Evolutionary conservation across 2,797 vertebrate species (phyloP).

Genomic region (Characodon lateralis): DNA sequence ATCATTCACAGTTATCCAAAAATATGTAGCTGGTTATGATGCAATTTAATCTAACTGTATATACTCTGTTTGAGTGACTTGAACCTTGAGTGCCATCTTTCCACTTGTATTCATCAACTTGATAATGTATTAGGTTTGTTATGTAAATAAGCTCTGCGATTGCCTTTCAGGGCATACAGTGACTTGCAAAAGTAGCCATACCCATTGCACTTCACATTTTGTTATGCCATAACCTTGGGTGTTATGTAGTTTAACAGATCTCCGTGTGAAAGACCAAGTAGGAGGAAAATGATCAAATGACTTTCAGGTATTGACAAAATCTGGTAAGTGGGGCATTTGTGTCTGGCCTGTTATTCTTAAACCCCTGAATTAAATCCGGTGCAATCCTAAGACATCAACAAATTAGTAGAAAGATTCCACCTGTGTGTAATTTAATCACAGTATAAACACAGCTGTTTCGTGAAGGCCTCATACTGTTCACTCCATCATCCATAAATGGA

Average conservation of each 20-base stretch:
- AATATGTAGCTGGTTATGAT: background rate
- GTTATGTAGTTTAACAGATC: background rate
- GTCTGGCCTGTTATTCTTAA: background rate
- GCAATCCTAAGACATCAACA: background rate
- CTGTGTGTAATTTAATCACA: too few species aligned
- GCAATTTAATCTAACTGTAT: background rate
- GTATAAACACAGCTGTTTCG: background rate
- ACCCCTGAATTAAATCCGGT: too few species aligned
- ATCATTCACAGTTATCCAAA: slow-evolving; percentile 17
- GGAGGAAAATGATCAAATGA: background rate
- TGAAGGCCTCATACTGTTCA: background rate
- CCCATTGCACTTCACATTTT: background rate
- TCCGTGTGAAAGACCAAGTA: background rate
- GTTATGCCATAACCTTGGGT: background rate
- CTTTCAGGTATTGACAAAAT: too few species aligned
- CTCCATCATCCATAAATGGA: background rate
- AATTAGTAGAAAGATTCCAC: too few species aligned
- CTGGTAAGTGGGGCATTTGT: background rate
- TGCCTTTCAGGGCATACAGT: background rate
- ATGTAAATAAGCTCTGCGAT: background rate
- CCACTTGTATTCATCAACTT: background rate
- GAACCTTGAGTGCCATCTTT: background rate
- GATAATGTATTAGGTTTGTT: background rate
- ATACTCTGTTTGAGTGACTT: background rate
- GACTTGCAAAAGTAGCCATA: background rate